Evolutionary conservation across 2,113 vertebrate genomes (phyloP).

Genomic region (Motacilla tschutschensis): DNA sequence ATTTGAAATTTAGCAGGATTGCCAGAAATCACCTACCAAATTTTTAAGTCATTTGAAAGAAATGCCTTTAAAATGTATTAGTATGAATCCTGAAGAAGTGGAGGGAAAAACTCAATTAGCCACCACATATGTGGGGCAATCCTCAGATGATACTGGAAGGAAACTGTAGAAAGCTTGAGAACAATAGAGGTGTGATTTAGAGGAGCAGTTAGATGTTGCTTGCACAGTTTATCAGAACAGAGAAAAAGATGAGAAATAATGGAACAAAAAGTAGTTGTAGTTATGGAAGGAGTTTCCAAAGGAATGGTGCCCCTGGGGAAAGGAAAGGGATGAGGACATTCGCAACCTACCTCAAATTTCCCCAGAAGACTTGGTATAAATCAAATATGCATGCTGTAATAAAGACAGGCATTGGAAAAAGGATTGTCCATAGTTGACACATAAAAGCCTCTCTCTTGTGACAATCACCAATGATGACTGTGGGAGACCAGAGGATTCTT

Average conservation of each 20-base stretch:
- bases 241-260: background rate
- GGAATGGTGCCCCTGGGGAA: background rate
- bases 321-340: background rate
- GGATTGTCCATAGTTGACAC: background rate
- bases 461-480: background rate
- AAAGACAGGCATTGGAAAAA: background rate
- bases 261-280: background rate
- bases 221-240: background rate
- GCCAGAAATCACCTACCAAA: background rate
- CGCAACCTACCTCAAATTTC: background rate
- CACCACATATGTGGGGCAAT: background rate
- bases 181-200: background rate
- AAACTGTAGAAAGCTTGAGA: background rate
- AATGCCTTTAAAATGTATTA: background rate
- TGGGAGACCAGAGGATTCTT: background rate
- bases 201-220: background rate
- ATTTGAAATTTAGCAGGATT: background rate
- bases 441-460: accelerated
- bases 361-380: no score
- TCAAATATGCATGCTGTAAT: background rate
- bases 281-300: background rate
- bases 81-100: background rate
- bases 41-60: background rate
- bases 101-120: background rate
- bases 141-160: background rate